phyloP scores from a whole-genome alignment of 2,113 vertebrate species.

The Blennius ocellaris region DNA sequence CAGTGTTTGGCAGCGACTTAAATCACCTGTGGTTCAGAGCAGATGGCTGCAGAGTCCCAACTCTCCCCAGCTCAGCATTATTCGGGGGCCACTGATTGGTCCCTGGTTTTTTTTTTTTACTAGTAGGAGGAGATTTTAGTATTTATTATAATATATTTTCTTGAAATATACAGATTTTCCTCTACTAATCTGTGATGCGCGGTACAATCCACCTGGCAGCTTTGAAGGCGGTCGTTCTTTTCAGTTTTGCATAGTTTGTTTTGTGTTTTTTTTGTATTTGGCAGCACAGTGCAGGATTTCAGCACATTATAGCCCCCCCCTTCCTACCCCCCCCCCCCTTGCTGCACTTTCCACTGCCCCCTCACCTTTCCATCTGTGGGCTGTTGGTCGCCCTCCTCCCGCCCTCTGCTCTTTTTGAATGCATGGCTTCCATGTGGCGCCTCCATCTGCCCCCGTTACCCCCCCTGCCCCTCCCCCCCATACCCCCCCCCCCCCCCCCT shows the following conservation, averaged over 20 bases:
- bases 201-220: constrained; percentile 1
- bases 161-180: constrained; percentile 5
- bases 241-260: constrained; percentile 7
- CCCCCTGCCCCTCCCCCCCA: too few relatives aligned
- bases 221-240: constrained; percentile 10
- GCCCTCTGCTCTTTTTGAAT: constrained; percentile 56
- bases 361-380: constrained; percentile 72
- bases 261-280: constrained; percentile 66
- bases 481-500: too few relatives aligned
- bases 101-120: constrained; percentile 15
- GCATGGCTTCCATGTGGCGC: constrained; percentile 84
- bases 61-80: constrained; percentile 63
- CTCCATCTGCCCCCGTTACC: constrained; percentile 70
- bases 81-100: constrained; percentile 52
- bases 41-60: constrained; percentile 73
- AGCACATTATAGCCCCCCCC: constrained; percentile 30
- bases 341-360: constrained; percentile 38
- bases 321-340: background rate
- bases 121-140: constrained; percentile 34
- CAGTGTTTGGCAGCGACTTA: constrained; percentile 36
- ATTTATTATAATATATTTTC: too few relatives aligned
- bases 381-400: constrained; percentile 38
- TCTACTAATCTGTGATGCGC: background rate
- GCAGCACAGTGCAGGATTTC: constrained; percentile 78
- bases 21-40: constrained; percentile 64